Evolutionary conservation across 2,797 vertebrate genomes (phyloP).

Genomic region (Sphaeramia orbicularis): DNA sequence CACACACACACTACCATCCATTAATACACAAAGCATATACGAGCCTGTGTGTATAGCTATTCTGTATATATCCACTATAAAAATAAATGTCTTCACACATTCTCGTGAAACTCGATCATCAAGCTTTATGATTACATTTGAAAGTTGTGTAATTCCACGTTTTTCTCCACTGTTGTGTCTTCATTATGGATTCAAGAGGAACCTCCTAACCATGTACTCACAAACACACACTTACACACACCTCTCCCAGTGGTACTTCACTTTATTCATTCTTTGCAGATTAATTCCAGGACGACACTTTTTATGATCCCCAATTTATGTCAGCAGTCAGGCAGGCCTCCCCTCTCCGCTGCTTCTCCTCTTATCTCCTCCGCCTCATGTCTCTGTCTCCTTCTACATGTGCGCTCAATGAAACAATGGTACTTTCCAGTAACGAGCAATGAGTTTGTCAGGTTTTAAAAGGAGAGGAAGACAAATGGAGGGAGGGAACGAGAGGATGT

Average conservation of each 20-base stretch:
- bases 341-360: conserved; percentile 48
- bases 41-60: neutral
- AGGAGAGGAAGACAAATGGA: conserved; percentile 65
- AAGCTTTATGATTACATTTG: conserved; percentile 57
- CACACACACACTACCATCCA: conserved; percentile 3
- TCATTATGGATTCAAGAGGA: conserved; percentile 59
- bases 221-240: conserved; percentile 14
- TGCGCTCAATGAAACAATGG: conserved; percentile 75
- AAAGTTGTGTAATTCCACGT: conserved; percentile 49
- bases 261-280: conserved; percentile 76
- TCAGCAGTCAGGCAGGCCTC: conserved; percentile 61
- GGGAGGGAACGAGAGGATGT: conserved; percentile 63
- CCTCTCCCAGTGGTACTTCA: conserved; percentile 51
- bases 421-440: conserved; percentile 69
- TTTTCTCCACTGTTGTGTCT: conserved; percentile 43
- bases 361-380: conserved; percentile 70
- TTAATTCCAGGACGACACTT: conserved; percentile 73
- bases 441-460: conserved; percentile 77
- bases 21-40: neutral
- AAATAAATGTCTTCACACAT: conserved; percentile 18
- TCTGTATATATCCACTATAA: conserved; percentile 3
- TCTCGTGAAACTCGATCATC: conserved; percentile 41
- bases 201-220: conserved; percentile 5
- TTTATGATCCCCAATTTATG: conserved; percentile 81
- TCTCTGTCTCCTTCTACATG: conserved; percentile 69